phyloP scores from a whole-genome alignment of 2,888 invertebrate species.

The Amiota mariae region DNA sequence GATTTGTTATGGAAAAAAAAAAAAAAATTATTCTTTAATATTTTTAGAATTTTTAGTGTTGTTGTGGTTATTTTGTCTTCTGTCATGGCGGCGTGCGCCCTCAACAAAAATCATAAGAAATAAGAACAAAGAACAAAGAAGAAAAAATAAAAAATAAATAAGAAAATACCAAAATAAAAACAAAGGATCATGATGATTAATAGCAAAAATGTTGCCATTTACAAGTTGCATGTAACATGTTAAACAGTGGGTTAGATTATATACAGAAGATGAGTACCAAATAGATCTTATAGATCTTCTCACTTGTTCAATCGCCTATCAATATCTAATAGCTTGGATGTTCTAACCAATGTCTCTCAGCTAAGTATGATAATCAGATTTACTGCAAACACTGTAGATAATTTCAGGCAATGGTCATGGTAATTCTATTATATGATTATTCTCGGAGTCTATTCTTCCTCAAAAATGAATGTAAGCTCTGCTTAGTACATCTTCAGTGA shows the following conservation, averaged over 20 bases:
- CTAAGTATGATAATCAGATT: no score
- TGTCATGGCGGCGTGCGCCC: conserved; percentile 15
- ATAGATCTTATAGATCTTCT: no score
- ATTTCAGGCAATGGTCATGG: no score
- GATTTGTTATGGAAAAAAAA: conserved; percentile 46
- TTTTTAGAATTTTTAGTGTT: conserved; percentile 45
- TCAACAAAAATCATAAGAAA: conserved; percentile 37
- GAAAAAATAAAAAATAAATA: neutral
- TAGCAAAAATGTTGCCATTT: conserved; percentile 27
- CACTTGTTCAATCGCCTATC: no score
- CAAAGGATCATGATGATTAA: conserved; percentile 54
- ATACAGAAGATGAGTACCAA: neutral
- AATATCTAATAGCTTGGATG: no score
- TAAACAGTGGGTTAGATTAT: conserved; percentile 13
- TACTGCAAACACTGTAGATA: no score
- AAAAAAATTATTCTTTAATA: conserved; percentile 44
- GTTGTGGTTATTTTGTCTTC: conserved; percentile 17
- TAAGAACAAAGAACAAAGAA: conserved; percentile 54
- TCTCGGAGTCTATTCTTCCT: no score
- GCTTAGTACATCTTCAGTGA: no score
- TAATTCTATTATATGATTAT: no score
- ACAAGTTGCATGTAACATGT: conserved; percentile 33
- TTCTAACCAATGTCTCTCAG: no score
- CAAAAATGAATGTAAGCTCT: no score
- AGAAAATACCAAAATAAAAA: conserved; percentile 20